These are phyloP conservation scores for Sycobia sp. DNA, from an alignment of 1,140 invertebrate species.

Conservation along the genomic window DNA sequence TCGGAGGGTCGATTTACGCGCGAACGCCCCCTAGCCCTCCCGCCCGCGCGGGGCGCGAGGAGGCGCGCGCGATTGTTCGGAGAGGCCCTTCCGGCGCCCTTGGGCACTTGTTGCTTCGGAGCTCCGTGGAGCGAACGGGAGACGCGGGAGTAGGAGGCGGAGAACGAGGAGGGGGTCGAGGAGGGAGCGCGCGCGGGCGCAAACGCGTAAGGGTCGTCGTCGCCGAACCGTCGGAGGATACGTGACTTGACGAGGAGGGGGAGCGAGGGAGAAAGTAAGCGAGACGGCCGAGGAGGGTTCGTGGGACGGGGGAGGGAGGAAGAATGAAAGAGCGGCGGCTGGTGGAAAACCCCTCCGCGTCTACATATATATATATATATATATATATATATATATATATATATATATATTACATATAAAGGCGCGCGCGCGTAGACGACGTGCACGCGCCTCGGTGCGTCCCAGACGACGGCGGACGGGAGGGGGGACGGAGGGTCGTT, in stretches of 20 bases:
- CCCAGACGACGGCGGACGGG: no score
- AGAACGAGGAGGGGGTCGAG: no score
- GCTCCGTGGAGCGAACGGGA: no score
- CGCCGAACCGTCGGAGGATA: constrained; percentile 21
- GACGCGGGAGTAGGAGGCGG: no score
- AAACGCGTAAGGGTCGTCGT: constrained; percentile 20
- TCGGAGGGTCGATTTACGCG: no score
- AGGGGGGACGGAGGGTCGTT: no score
- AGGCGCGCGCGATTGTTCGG: constrained; percentile 17
- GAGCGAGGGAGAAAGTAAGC: neutral
- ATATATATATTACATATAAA: neutral
- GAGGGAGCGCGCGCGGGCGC: neutral
- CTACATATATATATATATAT: no score
- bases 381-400: no score
- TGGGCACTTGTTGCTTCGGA: constrained; percentile 30
- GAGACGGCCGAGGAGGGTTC: no score
- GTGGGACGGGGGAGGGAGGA: neutral
- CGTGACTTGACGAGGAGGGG: constrained; percentile 4
- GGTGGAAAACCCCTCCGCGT: no score
- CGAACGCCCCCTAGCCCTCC: neutral
- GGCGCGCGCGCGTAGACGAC: neutral
- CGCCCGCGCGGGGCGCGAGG: constrained; percentile 2
- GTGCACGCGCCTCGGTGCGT: neutral
- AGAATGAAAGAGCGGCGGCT: neutral
- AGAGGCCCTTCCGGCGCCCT: no score